Conservation (phyloP, 2,113 vertebrate genomes). For the Rallus limicola region DNA sequence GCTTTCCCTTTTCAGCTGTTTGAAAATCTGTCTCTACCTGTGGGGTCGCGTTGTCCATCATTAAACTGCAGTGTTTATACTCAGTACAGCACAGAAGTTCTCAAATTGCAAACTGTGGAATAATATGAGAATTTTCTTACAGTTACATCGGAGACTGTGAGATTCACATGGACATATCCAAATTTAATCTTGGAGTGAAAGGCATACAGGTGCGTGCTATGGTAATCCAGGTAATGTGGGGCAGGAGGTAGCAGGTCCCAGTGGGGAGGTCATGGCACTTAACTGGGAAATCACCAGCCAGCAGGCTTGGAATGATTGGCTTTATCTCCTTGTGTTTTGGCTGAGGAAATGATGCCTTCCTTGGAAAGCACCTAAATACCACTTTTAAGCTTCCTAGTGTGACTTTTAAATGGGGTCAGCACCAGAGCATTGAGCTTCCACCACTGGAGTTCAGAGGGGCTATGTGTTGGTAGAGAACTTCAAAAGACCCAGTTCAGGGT, state of each 20-base stretch:
- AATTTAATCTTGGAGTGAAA: slow-evolving; percentile 88
- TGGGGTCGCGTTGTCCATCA: not conserved
- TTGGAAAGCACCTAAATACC: not conserved
- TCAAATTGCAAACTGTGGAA: not conserved
- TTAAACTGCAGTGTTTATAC: not conserved
- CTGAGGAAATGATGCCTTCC: not conserved
- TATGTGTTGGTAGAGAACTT: not conserved
- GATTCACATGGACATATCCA: slow-evolving; percentile 87
- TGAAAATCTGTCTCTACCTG: not conserved
- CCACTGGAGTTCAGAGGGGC: not conserved
- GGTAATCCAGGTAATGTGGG: not conserved
- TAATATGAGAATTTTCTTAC: slow-evolving; percentile 41
- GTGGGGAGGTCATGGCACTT: not conserved
- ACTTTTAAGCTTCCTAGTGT: not conserved
- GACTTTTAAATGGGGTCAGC: not conserved
- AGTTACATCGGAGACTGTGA: slow-evolving; percentile 92
- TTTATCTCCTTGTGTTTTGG: not conserved
- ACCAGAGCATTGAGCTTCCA: not conserved
- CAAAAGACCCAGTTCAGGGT: not conserved
- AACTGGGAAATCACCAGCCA: not conserved
- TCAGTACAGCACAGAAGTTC: not conserved
- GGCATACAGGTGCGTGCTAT: slow-evolving; percentile 83
- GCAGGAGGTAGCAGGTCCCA: not conserved
- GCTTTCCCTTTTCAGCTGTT: not conserved
- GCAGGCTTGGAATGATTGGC: not conserved